Evolutionary conservation across 2,797 vertebrate species (phyloP).

Genomic region (Onychomys leucogaster): DNA sequence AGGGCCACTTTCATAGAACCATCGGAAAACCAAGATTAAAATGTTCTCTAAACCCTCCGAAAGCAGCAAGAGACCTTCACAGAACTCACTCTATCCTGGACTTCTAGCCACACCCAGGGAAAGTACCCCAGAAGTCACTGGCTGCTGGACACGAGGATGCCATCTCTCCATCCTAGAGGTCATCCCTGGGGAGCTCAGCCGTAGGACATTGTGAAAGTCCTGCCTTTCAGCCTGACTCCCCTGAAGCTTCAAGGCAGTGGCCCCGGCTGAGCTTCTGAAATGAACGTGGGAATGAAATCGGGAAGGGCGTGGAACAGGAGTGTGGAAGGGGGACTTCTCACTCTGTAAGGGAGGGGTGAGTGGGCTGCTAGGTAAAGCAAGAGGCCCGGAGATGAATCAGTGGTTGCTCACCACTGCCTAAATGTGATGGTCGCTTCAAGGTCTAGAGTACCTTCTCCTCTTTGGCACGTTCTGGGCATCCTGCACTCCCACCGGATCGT

Average conservation of each 20-base stretch:
- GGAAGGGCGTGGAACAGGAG: neutral
- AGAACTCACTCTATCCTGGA: neutral
- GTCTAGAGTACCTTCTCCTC: neutral
- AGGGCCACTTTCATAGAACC: constrained; percentile 69
- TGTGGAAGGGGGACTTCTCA: neutral
- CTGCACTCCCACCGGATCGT: neutral
- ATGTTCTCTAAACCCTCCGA: constrained; percentile 48
- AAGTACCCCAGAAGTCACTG: constrained; percentile 57
- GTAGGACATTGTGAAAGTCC: neutral
- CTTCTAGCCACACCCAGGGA: constrained; percentile 63
- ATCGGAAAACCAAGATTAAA: constrained; percentile 76
- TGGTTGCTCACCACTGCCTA: neutral
- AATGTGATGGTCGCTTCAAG: neutral
- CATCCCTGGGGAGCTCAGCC: neutral
- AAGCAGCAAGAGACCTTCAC: constrained; percentile 75
- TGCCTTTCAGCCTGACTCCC: neutral
- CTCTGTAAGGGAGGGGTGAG: neutral
- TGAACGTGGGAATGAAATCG: neutral
- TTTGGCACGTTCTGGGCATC: constrained; percentile 50
- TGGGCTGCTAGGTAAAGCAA: neutral
- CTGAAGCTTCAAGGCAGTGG: neutral
- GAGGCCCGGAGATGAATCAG: neutral
- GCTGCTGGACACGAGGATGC: neutral
- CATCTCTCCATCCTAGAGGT: neutral
- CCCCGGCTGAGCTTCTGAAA: neutral